A percentile compares a stretch with the other conserved stretches of the same genome.
These are phyloP conservation scores for Chrysomallon squamiferum DNA, from an alignment of 1,140 invertebrate genomes.

Conservation along the genomic window DNA sequence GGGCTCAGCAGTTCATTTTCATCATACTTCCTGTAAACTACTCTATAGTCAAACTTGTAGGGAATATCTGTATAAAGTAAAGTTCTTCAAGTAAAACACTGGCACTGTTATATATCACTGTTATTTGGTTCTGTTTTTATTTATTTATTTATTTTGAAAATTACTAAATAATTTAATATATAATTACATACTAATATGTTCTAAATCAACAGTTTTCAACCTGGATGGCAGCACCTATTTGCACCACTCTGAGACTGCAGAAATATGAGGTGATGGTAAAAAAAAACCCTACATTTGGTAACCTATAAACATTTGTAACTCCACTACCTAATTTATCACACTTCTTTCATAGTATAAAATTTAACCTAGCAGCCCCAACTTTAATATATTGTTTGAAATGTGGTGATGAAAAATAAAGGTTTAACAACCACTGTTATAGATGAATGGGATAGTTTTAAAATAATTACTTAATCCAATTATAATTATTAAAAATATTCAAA, in stretches of 20 bases:
- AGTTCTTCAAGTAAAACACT: neutral
- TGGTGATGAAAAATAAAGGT: no score
- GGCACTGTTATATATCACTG: neutral
- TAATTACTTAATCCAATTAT: no score
- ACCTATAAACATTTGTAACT: no score
- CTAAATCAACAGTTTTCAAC: neutral
- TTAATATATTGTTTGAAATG: no score
- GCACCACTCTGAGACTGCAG: neutral
- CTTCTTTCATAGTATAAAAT: no score
- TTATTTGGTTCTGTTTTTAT: neutral
- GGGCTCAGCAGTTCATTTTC: constrained; percentile 25
- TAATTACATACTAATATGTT: neutral
- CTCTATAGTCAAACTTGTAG: constrained; percentile 43
- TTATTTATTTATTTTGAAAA: neutral
- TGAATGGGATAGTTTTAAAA: no score
- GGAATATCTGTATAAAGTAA: constrained; percentile 42
- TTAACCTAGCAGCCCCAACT: no score
- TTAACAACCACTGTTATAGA: no score
- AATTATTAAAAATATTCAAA: no score
- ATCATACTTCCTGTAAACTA: constrained; percentile 24
- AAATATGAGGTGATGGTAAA: no score
- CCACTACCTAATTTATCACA: no score
- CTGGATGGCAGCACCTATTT: neutral
- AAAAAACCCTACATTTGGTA: no score
- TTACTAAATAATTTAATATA: neutral